Percentiles rank a stretch among this genome's conserved stretches.
Conservation (phyloP, 2,113 vertebrate genomes). For the Colossoma macropomum region DNA sequence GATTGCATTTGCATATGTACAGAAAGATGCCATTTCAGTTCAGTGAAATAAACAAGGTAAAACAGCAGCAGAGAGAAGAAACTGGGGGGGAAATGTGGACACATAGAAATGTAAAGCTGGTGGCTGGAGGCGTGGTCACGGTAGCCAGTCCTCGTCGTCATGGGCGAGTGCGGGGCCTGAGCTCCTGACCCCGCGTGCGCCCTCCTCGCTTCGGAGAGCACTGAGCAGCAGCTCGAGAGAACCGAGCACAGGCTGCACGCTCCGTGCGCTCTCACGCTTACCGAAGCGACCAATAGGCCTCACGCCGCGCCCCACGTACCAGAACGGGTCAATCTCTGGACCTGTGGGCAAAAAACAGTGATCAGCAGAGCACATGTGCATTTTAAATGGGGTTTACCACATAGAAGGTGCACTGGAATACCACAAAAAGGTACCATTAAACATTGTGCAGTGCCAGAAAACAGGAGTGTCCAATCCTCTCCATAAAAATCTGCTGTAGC, state of each 20-base stretch:
- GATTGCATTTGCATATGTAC: conserved; percentile 70
- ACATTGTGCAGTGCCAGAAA: no score
- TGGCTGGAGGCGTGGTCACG: conserved; percentile 56
- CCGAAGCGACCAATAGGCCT: conserved; percentile 90
- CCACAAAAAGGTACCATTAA: no score
- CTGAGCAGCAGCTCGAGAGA: conserved; percentile 76
- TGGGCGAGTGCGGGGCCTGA: conserved; percentile 56
- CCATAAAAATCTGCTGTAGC: no score
- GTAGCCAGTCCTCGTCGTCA: conserved; percentile 73
- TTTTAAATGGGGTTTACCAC: background rate
- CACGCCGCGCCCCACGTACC: conserved; percentile 89
- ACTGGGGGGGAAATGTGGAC: conserved; percentile 7
- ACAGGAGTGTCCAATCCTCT: no score
- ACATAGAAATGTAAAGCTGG: background rate
- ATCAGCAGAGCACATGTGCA: background rate
- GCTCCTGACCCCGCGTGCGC: conserved; percentile 36
- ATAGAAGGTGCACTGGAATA: no score
- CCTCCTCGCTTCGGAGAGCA: conserved; percentile 75
- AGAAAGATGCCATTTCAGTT: conserved; percentile 39
- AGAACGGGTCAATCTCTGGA: conserved; percentile 90
- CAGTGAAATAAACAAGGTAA: conserved; percentile 53
- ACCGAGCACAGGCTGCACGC: conserved; percentile 68
- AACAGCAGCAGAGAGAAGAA: conserved; percentile 29
- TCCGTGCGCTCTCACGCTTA: conserved; percentile 80
- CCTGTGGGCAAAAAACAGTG: conserved; percentile 70